Evolutionary conservation across 2,888 invertebrate species (phyloP), one percentile per base, ranked within the genome.

Genomic region (Agrochola lota): DNA sequence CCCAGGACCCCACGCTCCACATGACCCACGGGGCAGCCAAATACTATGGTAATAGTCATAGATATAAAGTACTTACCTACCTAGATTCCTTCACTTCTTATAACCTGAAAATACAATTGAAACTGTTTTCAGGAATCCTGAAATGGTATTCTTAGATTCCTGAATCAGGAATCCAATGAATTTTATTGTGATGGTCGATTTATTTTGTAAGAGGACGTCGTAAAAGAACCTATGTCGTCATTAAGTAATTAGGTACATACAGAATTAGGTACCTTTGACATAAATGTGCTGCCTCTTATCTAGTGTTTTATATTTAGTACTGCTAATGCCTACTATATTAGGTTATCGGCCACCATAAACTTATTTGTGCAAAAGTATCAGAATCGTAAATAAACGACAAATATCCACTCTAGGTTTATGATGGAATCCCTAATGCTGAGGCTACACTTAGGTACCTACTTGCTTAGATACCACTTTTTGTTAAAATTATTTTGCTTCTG

Each of bases 321-420:
- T 62, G 23, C 23, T n/a, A 71, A 63, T 57, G 55, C n/a, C 23
- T 68, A 40, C 26, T 59, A 15, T 23, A 17, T 23, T 40, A 59
- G 12, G 52, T 60, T 71, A 40, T 75, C 74, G 35, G 26, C 9
- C 55, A 60, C 55, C 52, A 59, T 76, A 74, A 84, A 80, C 55
- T 64, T 84, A 80, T 84, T 83, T 84, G 85, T 59, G 73, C 59
- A 63, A 40, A 59, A 71, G 63, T 67, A 49, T 49, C 9, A 40
- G 23, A 63, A 71, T 71, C 35, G 52, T 70, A 60, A 66, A 67
- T 62, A 49, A 60, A 82, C 26, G n/a, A n/a, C 23, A 66, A 66
- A 77, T n/a, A 15, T 43, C 43, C 43, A 26, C 20, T 46, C 0
- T 49, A 43, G n/a, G 40, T 9, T 49, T 7, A 40, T 40, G 5